phyloP scores from a whole-genome alignment of 2,797 vertebrate genomes.

The Orestias chungarensis region DNA sequence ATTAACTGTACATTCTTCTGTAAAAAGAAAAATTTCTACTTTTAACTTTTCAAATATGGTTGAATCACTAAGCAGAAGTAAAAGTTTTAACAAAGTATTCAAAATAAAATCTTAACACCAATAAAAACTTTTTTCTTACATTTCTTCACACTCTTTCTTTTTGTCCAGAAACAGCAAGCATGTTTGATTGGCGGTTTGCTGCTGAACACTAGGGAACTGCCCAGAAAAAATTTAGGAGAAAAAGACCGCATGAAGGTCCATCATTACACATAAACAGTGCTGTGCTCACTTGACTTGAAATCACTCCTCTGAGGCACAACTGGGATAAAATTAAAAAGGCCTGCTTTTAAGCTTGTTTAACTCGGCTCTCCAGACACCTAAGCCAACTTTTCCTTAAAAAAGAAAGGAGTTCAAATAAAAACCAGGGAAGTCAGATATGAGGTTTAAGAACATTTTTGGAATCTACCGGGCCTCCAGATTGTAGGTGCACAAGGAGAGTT shows the following conservation, averaged over 20 bases:
- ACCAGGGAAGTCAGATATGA: background rate
- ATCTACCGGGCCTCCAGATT: background rate
- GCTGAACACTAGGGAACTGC: conserved; percentile 3
- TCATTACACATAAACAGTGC: conserved; percentile 11
- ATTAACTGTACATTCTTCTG: background rate
- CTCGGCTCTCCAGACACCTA: background rate
- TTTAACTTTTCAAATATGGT: background rate
- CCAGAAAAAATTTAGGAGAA: conserved; percentile 10
- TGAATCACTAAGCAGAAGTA: background rate
- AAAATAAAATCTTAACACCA: background rate
- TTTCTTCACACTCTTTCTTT: conserved; percentile 16
- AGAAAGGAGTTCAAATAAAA: background rate
- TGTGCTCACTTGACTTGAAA: conserved; percentile 18
- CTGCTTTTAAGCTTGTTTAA: conserved; percentile 4
- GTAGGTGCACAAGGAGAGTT: background rate
- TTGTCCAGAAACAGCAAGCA: conserved; percentile 4
- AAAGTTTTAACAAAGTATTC: background rate
- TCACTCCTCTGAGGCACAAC: background rate
- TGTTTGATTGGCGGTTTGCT: conserved; percentile 26
- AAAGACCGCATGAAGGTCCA: conserved; percentile 15
- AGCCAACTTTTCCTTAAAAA: background rate
- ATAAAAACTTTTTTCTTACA: background rate
- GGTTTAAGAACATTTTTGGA: background rate
- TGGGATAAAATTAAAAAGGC: background rate
- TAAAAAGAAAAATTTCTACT: background rate